A percentile compares a stretch with the other conserved stretches of the same genome.
Evolutionary conservation across 64 coral and sea anemone genomes (phyloP).

Genomic region (Pocillopora verrucosa): DNA sequence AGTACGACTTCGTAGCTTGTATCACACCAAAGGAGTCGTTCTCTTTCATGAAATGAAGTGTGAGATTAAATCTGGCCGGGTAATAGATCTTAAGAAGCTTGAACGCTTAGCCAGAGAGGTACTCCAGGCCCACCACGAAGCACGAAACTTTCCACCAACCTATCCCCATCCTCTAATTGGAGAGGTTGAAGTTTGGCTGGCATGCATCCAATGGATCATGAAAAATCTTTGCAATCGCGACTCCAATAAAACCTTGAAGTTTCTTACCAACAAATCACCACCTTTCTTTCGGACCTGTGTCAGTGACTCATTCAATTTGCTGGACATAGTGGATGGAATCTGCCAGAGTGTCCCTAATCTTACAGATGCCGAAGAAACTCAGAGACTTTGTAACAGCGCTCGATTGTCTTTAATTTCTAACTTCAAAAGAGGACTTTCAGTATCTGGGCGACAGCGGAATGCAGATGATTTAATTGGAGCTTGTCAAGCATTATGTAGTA

Average conservation of each 20-base stretch:
- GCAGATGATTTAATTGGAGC: conserved; percentile 55
- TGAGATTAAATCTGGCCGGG: conserved; percentile 1
- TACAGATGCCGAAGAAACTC: conserved; percentile 73
- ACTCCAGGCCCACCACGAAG: conserved; percentile 22
- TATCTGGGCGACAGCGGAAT: neutral
- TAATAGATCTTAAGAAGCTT: neutral
- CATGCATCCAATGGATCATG: conserved; percentile 73
- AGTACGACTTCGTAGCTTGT: conserved; percentile 3
- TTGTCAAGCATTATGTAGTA: conserved; percentile 63
- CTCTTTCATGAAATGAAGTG: conserved; percentile 23
- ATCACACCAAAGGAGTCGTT: conserved; percentile 54
- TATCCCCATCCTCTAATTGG: conserved; percentile 77
- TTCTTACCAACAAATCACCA: conserved; percentile 24
- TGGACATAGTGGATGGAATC: conserved; percentile 66
- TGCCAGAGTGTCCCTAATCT: conserved; percentile 49
- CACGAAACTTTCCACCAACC: conserved; percentile 64
- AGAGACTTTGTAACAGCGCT: conserved; percentile 3
- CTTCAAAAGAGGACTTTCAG: neutral
- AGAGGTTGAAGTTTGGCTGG: conserved; percentile 75
- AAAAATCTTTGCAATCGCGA: conserved; percentile 27
- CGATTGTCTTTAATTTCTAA: conserved; percentile 44
- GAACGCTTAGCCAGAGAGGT: conserved; percentile 8
- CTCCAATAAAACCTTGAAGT: conserved; percentile 38
- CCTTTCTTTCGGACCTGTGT: conserved; percentile 53
- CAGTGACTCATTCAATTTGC: conserved; percentile 55